Evolutionary conservation across 2,113 vertebrate species (phyloP).

Genomic region (Rhagologus leucostigma): DNA sequence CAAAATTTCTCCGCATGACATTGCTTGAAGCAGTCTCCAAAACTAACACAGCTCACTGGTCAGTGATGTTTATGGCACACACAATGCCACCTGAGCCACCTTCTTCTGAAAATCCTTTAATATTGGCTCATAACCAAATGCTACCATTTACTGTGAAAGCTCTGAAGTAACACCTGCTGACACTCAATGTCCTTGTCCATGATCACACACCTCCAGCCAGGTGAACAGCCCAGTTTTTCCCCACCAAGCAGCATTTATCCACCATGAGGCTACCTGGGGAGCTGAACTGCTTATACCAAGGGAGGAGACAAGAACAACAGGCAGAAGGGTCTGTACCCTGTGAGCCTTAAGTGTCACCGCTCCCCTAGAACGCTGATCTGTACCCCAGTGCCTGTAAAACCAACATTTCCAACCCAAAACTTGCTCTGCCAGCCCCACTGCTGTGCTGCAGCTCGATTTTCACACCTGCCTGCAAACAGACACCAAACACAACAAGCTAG

Average conservation of each 20-base stretch:
- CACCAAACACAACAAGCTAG: not conserved
- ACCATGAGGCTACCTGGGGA: not conserved
- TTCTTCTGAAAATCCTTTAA: slow-evolving; percentile 5
- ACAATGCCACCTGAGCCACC: not conserved
- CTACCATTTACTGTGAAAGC: not conserved
- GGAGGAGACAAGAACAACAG: not conserved
- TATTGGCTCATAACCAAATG: not conserved
- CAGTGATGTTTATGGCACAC: not conserved
- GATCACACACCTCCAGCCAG: not conserved
- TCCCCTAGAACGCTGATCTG: not conserved
- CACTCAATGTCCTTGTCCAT: not conserved
- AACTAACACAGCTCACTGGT: not conserved
- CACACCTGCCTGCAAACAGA: not conserved
- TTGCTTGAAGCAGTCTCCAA: slow-evolving; percentile 39
- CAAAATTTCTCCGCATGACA: not conserved
- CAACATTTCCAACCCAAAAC: not conserved
- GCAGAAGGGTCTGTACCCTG: slow-evolving; percentile 17
- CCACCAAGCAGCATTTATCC: not conserved
- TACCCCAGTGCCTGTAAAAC: not conserved
- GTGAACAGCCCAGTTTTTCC: not conserved
- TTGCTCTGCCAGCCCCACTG: not conserved
- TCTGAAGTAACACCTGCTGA: not conserved
- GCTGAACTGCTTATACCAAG: not conserved
- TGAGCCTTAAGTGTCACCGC: not conserved
- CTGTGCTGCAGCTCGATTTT: not conserved